Base-by-base conservation (phyloP, 2,888 invertebrate genomes). In the Agonopterix alstromeriana region DNA sequence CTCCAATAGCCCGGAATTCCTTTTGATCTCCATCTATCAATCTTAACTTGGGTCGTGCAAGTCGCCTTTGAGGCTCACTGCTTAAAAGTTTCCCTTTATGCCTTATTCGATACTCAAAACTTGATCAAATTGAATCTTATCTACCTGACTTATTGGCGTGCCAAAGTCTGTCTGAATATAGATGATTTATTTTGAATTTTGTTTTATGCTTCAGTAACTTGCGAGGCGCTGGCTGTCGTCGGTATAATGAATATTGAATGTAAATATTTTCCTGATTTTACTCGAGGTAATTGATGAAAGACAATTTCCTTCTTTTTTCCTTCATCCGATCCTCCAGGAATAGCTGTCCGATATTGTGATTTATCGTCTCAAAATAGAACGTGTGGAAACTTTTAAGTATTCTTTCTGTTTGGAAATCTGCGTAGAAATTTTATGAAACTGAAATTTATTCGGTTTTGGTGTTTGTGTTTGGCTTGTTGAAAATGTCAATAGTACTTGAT, bases 321-420 rank as follows among this genome's bases (percentile, higher is more conserved):
- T 65, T 61, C 57, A 64, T 65, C 67, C 61, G 56, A 61, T 64
- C 68, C 69, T 67, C 65, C 58, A 65, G 66, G 60, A 70, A 66
- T 63, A 64, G 70, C 74, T 70, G 79, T 79, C 81, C 69, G 66
- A 73, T 77, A 68, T 73, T 66, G 65, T 81, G 77, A 79, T 81
- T 81, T 77, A 81, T 79, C 70, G 76, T 67, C 73, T 71, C 68
- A 70, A 74, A 73, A 68, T 75, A 72, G 74, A 53, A 52, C 54
- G 54, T 48, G 52, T 52, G 52, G 55, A 48, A 47, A 50, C 55
- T 57, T 57, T 47, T 42, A 49, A 12, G 42, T 38, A 38, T 38
- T 10, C 4, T 38, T 38, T 10, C 38, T 27, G 27, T 27, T 27
- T 27, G 27, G 7, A 27, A 5, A 27, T 27, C 27, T 27, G 27